Evolutionary conservation across 2,113 vertebrate genomes (phyloP).

Genomic region (Aegotheles bennettii): DNA sequence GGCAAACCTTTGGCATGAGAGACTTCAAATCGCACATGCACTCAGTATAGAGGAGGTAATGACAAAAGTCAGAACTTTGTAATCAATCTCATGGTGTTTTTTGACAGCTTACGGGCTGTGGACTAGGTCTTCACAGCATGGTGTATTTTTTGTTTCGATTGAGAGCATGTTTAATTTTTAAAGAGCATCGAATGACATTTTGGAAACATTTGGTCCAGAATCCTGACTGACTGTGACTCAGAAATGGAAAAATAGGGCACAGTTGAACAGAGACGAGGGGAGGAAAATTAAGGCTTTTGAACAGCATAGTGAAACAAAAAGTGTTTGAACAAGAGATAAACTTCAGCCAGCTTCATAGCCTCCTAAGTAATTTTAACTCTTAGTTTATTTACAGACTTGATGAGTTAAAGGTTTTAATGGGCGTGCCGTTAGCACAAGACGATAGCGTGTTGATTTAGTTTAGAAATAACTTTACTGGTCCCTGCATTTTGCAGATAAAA

Average conservation of each 20-base stretch:
- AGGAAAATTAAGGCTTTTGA: not conserved
- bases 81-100: not conserved
- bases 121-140: not conserved
- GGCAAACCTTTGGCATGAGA: not conserved
- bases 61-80: not conserved
- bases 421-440: not conserved
- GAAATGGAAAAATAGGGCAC: not conserved
- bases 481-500: constrained; percentile 32
- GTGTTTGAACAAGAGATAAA: not conserved
- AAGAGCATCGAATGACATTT: not conserved
- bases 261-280: not conserved
- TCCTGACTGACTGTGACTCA: not conserved
- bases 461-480: not conserved
- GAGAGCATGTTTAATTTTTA: not conserved
- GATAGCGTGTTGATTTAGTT: not conserved
- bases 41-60: not conserved
- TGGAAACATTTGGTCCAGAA: not conserved
- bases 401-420: not conserved
- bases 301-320: not conserved
- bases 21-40: not conserved
- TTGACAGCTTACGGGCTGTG: not conserved
- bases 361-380: not conserved
- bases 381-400: not conserved
- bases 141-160: not conserved
- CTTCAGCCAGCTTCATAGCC: not conserved